A percentile compares a stretch with the other conserved stretches of the same genome.
phyloP scores from a whole-genome alignment of 2,113 vertebrate species.

The Podiceps cristatus region DNA sequence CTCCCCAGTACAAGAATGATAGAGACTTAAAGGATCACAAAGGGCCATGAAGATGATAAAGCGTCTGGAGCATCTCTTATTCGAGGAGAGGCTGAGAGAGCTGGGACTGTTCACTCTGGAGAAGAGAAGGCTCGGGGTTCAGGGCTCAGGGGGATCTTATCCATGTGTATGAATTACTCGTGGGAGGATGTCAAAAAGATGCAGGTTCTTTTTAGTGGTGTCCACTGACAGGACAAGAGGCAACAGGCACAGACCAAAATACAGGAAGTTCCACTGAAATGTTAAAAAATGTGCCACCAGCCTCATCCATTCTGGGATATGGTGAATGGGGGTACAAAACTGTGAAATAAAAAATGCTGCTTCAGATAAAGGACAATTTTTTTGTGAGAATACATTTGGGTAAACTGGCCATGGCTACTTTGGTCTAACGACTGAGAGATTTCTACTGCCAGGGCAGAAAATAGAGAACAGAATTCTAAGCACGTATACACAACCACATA shows the following conservation, averaged over 20 bases:
- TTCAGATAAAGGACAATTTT: not conserved
- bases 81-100: not conserved
- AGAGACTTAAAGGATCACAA: not conserved
- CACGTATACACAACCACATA: fast-evolving
- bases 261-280: not conserved
- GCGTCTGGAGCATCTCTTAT: not conserved
- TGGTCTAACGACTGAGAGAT: not conserved
- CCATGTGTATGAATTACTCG: not conserved
- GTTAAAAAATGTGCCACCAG: too few relatives aligned
- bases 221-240: not conserved
- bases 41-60: not conserved
- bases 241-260: not conserved
- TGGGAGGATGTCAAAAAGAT: not conserved
- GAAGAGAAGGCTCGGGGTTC: not conserved
- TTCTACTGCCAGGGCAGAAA: not conserved
- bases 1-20: not conserved
- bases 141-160: not conserved
- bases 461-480: not conserved
- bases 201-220: not conserved
- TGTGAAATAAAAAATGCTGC: not conserved
- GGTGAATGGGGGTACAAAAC: not conserved
- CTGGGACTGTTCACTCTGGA: not conserved
- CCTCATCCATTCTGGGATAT: not conserved
- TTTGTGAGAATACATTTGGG: not conserved
- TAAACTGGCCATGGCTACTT: not conserved